Evolutionary conservation across 1,140 invertebrate species (phyloP).

Genomic region (Polypedilum vanderplanki): DNA sequence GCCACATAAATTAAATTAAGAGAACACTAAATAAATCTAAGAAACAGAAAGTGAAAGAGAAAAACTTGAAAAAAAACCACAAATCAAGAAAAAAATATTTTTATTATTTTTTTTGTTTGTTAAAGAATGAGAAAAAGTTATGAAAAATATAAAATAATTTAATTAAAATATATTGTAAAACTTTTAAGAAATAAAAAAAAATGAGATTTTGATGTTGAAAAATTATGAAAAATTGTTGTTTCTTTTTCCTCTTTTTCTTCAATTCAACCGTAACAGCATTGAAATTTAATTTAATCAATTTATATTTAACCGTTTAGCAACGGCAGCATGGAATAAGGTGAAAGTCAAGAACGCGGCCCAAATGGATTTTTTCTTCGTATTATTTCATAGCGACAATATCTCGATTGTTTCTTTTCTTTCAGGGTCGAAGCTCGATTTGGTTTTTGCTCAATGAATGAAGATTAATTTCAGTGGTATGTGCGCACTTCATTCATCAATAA

Average conservation of each 20-base stretch:
- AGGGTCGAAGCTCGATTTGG: too few species aligned
- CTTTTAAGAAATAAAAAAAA: conserved; percentile 12
- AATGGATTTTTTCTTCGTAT: too few species aligned
- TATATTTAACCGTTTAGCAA: too few species aligned
- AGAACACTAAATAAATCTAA: not conserved
- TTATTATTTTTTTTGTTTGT: conserved; percentile 8
- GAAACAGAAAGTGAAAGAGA: not conserved
- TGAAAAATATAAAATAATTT: conserved; percentile 1
- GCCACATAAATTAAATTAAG: conserved; percentile 10
- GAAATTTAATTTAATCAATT: conserved; percentile 8
- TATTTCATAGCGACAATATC: too few species aligned
- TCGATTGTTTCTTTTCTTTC: too few species aligned
- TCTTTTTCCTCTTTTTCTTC: not conserved
- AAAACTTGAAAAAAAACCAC: not conserved
- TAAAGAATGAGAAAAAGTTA: not conserved
- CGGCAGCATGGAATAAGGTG: too few species aligned
- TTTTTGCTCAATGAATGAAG: too few species aligned
- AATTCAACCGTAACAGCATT: not conserved
- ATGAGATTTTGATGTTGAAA: conserved; percentile 20
- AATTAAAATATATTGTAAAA: conserved; percentile 27
- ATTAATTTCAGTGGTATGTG: too few species aligned
- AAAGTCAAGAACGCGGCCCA: too few species aligned
- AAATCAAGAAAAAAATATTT: not conserved
- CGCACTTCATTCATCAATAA: too few species aligned
- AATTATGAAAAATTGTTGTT: not conserved